Conservation (phyloP, 2,113 vertebrate species). For the Ammodytes marinus region DNA sequence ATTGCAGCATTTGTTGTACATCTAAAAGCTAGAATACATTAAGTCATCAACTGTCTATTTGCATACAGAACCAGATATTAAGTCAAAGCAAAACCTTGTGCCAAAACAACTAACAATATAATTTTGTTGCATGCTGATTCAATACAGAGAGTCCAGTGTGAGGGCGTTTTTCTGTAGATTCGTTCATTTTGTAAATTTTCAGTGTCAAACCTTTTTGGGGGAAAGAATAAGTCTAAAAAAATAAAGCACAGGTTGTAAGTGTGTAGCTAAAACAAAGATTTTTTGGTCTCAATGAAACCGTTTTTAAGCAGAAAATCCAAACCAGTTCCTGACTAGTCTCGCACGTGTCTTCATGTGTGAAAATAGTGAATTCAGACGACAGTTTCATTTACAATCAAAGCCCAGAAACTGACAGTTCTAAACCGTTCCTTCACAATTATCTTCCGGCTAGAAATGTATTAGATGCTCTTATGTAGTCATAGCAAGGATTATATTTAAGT, state of each 20-base stretch:
- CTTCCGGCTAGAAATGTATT: slow-evolving; percentile 64
- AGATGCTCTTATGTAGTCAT: slow-evolving; percentile 73
- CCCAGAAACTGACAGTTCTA: slow-evolving; percentile 38
- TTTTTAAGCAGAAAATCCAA: slow-evolving; percentile 23
- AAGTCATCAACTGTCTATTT: slow-evolving; percentile 24
- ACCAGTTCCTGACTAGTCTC: slow-evolving; percentile 22
- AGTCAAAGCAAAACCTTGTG: slow-evolving; percentile 70
- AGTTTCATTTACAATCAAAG: slow-evolving; percentile 3
- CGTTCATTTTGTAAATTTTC: slow-evolving; percentile 42
- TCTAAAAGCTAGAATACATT: slow-evolving; percentile 17
- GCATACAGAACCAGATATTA: slow-evolving; percentile 42
- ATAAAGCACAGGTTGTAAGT: slow-evolving; percentile 56
- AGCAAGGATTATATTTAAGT: slow-evolving; percentile 78
- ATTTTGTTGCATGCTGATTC: slow-evolving; percentile 41
- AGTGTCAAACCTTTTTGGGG: slow-evolving; percentile 48
- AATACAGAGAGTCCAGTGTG: not conserved
- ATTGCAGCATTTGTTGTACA: slow-evolving; percentile 43
- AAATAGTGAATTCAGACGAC: not conserved
- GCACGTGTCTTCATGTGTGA: slow-evolving; percentile 9
- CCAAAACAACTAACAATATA: slow-evolving; percentile 70
- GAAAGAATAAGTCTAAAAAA: not conserved
- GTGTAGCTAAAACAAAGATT: slow-evolving; percentile 48
- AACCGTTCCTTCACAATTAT: slow-evolving; percentile 55
- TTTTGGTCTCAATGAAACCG: slow-evolving; percentile 65
- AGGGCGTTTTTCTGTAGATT: slow-evolving; percentile 12